Conservation (phyloP, 2,113 vertebrate species). For the Epinephelus lanceolatus region DNA sequence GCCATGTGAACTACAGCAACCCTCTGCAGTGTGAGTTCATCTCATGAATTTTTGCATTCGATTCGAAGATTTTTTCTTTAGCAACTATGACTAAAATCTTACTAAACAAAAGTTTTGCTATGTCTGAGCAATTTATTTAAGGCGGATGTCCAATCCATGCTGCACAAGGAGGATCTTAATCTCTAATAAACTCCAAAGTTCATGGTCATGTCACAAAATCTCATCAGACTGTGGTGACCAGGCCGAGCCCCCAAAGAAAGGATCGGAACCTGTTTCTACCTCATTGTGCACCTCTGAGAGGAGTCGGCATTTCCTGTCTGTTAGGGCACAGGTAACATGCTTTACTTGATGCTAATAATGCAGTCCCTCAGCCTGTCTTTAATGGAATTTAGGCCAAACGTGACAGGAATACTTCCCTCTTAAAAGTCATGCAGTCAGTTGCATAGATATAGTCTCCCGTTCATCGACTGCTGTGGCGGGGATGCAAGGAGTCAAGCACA, state of each 20-base stretch:
- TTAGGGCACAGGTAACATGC: slow-evolving; percentile 42
- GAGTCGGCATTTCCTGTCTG: slow-evolving; percentile 30
- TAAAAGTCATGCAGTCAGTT: slow-evolving; percentile 63
- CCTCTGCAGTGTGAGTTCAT: background rate
- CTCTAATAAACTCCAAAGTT: slow-evolving; percentile 1
- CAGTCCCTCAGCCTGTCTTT: slow-evolving; percentile 58
- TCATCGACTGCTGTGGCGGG: slow-evolving; percentile 60
- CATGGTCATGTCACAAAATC: slow-evolving; percentile 3
- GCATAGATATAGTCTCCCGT: slow-evolving; percentile 48
- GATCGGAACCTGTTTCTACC: slow-evolving; percentile 6
- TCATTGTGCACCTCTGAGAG: background rate
- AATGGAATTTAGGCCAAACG: slow-evolving; percentile 78
- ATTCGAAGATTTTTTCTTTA: background rate
- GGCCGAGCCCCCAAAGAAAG: background rate
- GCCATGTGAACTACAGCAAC: background rate
- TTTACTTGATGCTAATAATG: slow-evolving; percentile 55
- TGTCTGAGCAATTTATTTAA: background rate
- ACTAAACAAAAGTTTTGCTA: background rate
- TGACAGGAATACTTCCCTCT: slow-evolving; percentile 69
- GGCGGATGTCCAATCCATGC: background rate
- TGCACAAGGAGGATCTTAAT: background rate
- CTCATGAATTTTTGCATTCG: background rate
- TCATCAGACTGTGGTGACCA: slow-evolving; percentile 3
- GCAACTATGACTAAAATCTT: background rate
- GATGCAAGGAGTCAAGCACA: slow-evolving; percentile 66